Conservation (phyloP, 2,113 vertebrate genomes). For the Prochilodus magdalenae region DNA sequence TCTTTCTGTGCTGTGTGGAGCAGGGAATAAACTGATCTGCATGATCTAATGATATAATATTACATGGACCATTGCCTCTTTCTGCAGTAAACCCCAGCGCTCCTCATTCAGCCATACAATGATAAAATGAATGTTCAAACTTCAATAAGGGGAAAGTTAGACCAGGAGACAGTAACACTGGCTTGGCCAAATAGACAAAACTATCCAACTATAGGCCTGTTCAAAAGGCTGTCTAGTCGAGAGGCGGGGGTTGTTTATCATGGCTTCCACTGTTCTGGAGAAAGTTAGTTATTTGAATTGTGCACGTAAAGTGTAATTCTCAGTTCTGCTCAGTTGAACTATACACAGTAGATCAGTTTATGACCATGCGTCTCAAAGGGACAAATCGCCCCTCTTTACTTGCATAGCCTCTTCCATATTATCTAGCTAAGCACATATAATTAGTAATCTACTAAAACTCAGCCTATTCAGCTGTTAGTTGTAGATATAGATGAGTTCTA, state of each 20-base stretch:
- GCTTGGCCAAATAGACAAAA: conserved; percentile 11
- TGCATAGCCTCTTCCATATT: too few relatives aligned
- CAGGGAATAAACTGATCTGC: background rate
- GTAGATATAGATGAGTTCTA: too few relatives aligned
- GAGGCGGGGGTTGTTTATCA: background rate
- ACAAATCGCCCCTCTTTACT: too few relatives aligned
- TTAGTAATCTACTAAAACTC: too few relatives aligned
- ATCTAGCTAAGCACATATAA: too few relatives aligned
- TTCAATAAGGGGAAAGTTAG: background rate
- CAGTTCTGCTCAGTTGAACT: too few relatives aligned
- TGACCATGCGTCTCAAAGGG: too few relatives aligned
- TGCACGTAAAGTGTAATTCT: too few relatives aligned
- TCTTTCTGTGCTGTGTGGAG: background rate
- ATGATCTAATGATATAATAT: background rate
- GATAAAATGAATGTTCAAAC: background rate
- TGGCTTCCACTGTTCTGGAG: background rate
- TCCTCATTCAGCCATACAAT: background rate
- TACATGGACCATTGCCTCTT: background rate
- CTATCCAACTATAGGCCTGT: background rate
- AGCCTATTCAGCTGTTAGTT: too few relatives aligned
- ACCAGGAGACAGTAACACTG: background rate
- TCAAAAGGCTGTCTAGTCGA: background rate
- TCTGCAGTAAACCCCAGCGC: background rate
- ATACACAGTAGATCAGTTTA: too few relatives aligned
- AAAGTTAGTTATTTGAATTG: too few relatives aligned